Base-by-base conservation (phyloP, 2,888 invertebrate species). In the Stenoptilia bipunctidactyla region DNA sequence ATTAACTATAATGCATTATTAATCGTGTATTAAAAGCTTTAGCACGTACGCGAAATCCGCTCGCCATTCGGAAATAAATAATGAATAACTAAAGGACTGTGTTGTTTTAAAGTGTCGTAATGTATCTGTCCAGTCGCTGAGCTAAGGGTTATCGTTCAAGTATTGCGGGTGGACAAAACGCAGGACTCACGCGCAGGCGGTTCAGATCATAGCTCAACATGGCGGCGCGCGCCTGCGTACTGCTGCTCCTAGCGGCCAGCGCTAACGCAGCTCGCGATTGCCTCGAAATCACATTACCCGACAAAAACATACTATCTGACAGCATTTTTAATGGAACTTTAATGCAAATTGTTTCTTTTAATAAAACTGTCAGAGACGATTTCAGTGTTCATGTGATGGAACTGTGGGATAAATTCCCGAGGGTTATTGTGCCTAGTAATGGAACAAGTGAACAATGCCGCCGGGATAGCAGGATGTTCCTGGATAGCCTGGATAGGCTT, bases 361-460 rank as follows among this genome's bases (percentile, higher is more conserved):
- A 76, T 54, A 67, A 66, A 14, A 69, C 63, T 51, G 49, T 51
- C 27, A 64, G 61, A 36, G 58, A 64, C 15, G 62, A 60, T 60
- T 66, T 48, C 37, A 52, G 52, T 44, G 61, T 67, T 40, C 67
- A 72, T 53, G 56, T 84, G 44, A 45, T 84, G 54, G 65, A 64
- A 27, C 43, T 79, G 42, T 83, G 79, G 77, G 69, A 70, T 1
- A 51, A 51, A 48, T 77, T 84, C 55, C 84, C 84, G 39, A 73
- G 60, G 56, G 61, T 80, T 33, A 59, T 84, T 50, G 77, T 82
- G 50, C 83, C 79, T n/a, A 57, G 53, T 37, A 79, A 83, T 42
- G 77, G 73, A 36, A 75, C 83, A 33, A 82, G 77, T 48, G 70
- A 73, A 38, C 68, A 68, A 52, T 87, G 87, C 55, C 54, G 76